A percentile compares a stretch with the other conserved stretches of the same genome.
phyloP scores from a whole-genome alignment of 2,113 vertebrate genomes.

The Coptodon rendalli region DNA sequence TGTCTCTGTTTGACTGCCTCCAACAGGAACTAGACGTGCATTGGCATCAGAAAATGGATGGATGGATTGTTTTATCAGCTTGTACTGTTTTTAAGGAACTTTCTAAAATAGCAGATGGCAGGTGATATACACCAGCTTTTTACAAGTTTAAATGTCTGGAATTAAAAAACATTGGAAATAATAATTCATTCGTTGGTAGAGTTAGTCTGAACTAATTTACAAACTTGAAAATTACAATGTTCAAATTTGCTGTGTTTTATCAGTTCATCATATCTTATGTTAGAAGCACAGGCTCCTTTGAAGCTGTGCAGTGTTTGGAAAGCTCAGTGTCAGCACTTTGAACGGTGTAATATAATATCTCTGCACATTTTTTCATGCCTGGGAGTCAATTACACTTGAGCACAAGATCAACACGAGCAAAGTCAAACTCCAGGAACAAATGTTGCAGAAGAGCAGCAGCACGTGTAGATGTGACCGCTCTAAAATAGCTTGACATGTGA shows the following conservation, averaged over 20 bases:
- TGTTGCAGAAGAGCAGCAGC: background rate
- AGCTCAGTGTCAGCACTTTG: background rate
- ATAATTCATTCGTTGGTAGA: background rate
- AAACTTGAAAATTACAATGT: background rate
- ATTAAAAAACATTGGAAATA: background rate
- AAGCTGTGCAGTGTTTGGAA: background rate
- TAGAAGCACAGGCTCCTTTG: background rate
- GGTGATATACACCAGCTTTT: background rate
- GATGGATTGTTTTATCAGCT: background rate
- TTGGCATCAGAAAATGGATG: background rate
- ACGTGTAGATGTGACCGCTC: background rate
- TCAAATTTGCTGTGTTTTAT: background rate
- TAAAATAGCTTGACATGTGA: slow-evolving; percentile 46
- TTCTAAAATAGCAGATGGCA: background rate
- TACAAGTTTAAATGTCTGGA: background rate
- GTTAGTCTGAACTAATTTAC: background rate
- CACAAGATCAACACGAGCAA: background rate
- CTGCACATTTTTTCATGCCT: background rate
- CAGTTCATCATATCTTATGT: background rate
- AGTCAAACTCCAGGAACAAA: slow-evolving; percentile 9
- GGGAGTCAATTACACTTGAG: background rate
- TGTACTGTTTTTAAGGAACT: background rate
- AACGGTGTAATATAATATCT: background rate
- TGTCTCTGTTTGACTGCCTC: background rate
- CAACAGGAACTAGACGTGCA: background rate